Percentiles rank a stretch among this genome's conserved stretches.
Conservation (phyloP, 2,888 invertebrate species). For the Phortica magna region DNA sequence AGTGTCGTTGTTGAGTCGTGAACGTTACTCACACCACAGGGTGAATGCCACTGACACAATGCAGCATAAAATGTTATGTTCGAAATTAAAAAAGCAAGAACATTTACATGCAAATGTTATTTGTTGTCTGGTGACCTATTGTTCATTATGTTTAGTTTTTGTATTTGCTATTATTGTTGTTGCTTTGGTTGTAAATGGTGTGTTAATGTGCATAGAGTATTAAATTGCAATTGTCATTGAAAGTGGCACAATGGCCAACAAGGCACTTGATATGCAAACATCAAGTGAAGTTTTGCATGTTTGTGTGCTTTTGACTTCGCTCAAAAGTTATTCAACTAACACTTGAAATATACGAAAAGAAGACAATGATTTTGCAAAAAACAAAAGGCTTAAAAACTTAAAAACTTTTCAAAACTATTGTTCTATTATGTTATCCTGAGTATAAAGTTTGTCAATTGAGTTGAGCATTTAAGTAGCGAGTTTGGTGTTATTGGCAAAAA, state of each 20-base stretch:
- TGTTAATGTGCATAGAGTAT: slow-evolving; percentile 9
- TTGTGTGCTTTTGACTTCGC: neutral
- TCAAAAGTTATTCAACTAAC: too few species aligned
- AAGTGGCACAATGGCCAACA: neutral
- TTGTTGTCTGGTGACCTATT: neutral
- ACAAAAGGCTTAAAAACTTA: too few species aligned
- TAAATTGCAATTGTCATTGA: slow-evolving; percentile 29
- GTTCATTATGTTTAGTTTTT: slow-evolving; percentile 10
- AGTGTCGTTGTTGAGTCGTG: neutral
- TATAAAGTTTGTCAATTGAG: too few species aligned
- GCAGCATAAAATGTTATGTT: slow-evolving; percentile 17
- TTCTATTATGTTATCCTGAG: too few species aligned
- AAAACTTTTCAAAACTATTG: too few species aligned
- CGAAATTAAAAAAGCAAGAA: neutral
- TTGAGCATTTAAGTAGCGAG: too few species aligned
- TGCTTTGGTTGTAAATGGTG: neutral
- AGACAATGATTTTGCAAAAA: too few species aligned
- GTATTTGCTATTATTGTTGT: neutral
- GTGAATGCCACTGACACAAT: slow-evolving; percentile 31
- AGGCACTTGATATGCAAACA: neutral
- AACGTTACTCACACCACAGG: slow-evolving; percentile 11
- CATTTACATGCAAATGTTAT: slow-evolving; percentile 23
- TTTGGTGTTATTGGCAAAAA: too few species aligned
- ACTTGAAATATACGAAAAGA: too few species aligned
- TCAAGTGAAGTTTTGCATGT: neutral